Evolutionary conservation across 2,113 vertebrate genomes (phyloP).

Genomic region (Leptosomus discolor): DNA sequence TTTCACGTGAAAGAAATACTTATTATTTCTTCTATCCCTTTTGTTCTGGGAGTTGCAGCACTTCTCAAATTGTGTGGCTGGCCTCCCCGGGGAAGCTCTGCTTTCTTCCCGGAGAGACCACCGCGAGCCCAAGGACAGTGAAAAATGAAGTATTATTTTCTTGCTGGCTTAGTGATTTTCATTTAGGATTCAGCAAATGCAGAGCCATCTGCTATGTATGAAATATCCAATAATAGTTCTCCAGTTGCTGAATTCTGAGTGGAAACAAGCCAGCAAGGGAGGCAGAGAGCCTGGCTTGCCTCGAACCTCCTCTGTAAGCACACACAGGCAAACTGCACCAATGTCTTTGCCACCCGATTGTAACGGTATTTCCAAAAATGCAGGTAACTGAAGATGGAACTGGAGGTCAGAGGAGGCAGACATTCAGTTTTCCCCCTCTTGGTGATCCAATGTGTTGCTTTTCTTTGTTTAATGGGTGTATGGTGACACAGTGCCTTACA

Average conservation of each 20-base stretch:
- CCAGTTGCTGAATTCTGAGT: constrained; percentile 28
- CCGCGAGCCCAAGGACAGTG: constrained; percentile 21
- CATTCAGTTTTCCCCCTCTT: not conserved
- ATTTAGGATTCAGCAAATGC: constrained; percentile 47
- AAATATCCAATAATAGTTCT: constrained; percentile 47
- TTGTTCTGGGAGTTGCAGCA: not conserved
- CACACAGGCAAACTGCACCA: not conserved
- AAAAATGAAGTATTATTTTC: constrained; percentile 46
- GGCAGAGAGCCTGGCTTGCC: not conserved
- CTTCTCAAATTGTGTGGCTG: not conserved
- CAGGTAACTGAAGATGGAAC: not conserved
- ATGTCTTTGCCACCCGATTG: not conserved
- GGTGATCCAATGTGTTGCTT: not conserved
- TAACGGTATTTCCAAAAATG: not conserved
- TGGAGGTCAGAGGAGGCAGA: not conserved
- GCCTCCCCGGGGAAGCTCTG: not conserved
- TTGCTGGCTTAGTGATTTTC: constrained; percentile 58
- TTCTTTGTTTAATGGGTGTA: not conserved
- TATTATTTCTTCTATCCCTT: not conserved
- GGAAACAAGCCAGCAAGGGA: constrained; percentile 16
- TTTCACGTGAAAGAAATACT: not conserved
- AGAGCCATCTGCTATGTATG: constrained; percentile 51
- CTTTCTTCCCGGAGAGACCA: constrained; percentile 1
- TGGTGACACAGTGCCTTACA: not conserved
- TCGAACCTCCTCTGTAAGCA: not conserved